A percentile compares a stretch with the other conserved stretches of the same genome.
These are phyloP conservation scores for Notolabrus celidotus DNA, from an alignment of 2,797 vertebrate species.

Conservation along the genomic window DNA sequence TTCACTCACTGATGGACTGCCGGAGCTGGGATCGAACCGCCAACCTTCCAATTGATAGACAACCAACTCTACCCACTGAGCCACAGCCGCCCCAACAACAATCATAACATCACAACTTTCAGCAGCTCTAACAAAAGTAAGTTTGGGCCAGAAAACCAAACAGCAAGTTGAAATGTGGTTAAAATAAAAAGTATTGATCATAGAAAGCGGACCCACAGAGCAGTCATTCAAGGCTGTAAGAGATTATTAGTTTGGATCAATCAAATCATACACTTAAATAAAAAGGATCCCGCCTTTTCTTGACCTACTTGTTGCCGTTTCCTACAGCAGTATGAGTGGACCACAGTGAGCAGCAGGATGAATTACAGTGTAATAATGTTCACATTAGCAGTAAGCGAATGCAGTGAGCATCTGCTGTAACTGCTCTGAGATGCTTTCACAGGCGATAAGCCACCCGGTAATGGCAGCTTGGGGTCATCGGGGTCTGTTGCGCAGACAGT, in stretches of 20 bases:
- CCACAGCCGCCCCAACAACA: no score
- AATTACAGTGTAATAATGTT: slow-evolving; percentile 52
- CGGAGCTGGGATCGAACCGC: no score
- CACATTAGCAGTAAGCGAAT: slow-evolving; percentile 58
- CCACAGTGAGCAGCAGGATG: slow-evolving; percentile 31
- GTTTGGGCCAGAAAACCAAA: not conserved
- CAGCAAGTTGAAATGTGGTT: slow-evolving; percentile 5
- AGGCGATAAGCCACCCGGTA: slow-evolving; percentile 66
- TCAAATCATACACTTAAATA: not conserved
- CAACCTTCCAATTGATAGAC: no score
- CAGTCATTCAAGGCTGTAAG: not conserved
- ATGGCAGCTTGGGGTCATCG: slow-evolving; percentile 71
- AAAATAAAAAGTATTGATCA: not conserved
- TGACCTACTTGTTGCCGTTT: slow-evolving; percentile 55
- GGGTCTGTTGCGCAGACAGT: slow-evolving; percentile 74
- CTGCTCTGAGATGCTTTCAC: slow-evolving; percentile 66
- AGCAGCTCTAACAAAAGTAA: not conserved
- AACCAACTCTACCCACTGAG: no score
- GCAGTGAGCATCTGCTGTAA: slow-evolving; percentile 66
- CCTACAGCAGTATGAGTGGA: slow-evolving; percentile 16
- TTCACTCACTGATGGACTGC: no score
- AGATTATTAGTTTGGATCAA: not conserved
- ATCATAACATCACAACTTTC: no score
- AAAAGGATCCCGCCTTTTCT: slow-evolving; percentile 10
- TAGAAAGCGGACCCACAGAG: not conserved